phyloP scores from a whole-genome alignment of 2,888 invertebrate species.

The Teinopalpus imperialis region DNA sequence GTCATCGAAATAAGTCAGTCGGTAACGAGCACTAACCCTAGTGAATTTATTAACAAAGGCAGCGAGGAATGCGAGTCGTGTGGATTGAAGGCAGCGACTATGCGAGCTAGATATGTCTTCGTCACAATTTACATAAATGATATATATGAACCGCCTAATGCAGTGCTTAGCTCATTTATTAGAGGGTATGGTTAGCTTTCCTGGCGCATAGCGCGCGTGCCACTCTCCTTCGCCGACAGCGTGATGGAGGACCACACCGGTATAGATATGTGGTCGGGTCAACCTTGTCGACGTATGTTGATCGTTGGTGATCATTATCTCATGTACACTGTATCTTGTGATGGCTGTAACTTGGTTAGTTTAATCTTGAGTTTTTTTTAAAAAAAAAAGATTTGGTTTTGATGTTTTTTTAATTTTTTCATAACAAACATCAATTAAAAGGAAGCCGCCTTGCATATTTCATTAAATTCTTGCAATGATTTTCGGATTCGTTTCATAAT shows the following conservation, averaged over 20 bases:
- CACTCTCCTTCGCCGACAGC: constrained; percentile 64
- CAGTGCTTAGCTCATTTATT: constrained; percentile 75
- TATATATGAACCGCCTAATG: constrained; percentile 79
- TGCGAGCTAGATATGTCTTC: constrained; percentile 78
- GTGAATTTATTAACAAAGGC: constrained; percentile 59
- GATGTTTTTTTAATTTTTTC: no score
- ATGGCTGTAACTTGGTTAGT: not conserved
- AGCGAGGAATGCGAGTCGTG: constrained; percentile 72
- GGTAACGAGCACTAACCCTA: constrained; percentile 47
- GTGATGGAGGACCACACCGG: constrained; percentile 68
- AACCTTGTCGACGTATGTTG: constrained; percentile 70
- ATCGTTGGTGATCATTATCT: constrained; percentile 58
- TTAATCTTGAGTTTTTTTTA: no score
- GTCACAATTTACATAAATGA: constrained; percentile 82
- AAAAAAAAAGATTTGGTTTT: no score
- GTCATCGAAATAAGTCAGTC: constrained; percentile 41
- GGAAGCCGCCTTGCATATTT: no score
- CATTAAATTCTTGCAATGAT: no score
- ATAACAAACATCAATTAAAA: no score
- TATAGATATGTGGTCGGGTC: constrained; percentile 47
- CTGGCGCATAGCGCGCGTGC: constrained; percentile 76
- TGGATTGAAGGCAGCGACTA: constrained; percentile 65
- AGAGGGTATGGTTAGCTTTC: constrained; percentile 57
- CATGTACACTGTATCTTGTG: constrained; percentile 22
- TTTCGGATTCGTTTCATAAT: no score